These are phyloP conservation scores for Thunnus albacares DNA, from an alignment of 2,797 vertebrate genomes.

Conservation along the genomic window DNA sequence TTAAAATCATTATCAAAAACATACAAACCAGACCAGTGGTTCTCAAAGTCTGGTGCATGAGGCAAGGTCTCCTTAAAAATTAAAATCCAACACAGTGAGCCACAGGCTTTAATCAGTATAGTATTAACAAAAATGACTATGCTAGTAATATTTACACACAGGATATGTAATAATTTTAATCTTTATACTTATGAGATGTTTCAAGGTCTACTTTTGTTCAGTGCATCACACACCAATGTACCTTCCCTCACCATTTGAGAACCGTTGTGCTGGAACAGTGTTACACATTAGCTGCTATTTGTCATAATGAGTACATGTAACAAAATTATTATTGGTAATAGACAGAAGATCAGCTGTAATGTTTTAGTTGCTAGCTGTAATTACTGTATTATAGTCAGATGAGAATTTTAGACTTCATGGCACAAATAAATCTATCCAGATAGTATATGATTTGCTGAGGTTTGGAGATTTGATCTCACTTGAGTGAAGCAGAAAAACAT, in stretches of 20 bases:
- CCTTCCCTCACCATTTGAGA: conserved; percentile 28
- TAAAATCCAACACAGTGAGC: neutral
- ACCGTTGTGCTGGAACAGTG: conserved; percentile 18
- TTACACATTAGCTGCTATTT: conserved; percentile 18
- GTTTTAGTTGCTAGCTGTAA: neutral
- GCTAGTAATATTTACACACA: neutral
- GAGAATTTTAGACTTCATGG: neutral
- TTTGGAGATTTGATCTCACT: conserved; percentile 1
- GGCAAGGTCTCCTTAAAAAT: neutral
- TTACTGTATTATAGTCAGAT: neutral
- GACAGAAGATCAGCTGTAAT: neutral
- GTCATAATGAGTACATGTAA: neutral
- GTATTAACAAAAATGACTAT: neutral
- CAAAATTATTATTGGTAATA: neutral
- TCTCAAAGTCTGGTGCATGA: conserved; percentile 33
- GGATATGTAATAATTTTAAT: neutral
- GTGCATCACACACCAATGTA: conserved; percentile 6
- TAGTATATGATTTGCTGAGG: neutral
- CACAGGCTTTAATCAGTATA: conserved; percentile 3
- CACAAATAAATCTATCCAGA: neutral
- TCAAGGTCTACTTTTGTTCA: conserved; percentile 9
- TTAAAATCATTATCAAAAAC: neutral
- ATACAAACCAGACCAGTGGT: neutral
- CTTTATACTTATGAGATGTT: neutral
- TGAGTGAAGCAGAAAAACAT: neutral